These are phyloP conservation scores for Mionectes olivaceus DNA, from an alignment of 2,797 vertebrate genomes.

Conservation along the genomic window DNA sequence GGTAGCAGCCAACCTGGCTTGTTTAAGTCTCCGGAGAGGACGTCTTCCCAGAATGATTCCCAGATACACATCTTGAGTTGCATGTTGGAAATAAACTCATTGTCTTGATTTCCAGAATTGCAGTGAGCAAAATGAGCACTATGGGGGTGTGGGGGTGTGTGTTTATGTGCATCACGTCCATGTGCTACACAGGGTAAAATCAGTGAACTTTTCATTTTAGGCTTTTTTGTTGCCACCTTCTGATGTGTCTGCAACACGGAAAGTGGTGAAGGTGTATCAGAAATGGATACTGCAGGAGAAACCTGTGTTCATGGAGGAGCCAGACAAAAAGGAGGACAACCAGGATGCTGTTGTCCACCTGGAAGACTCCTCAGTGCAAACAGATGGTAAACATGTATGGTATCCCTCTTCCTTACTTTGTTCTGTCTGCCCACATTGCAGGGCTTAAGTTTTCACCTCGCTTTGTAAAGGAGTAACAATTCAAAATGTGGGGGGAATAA, in stretches of 20 bases:
- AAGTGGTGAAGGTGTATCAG: constrained; percentile 95
- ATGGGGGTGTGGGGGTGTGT: neutral
- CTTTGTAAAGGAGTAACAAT: neutral
- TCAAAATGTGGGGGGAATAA: neutral
- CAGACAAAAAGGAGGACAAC: constrained; percentile 80
- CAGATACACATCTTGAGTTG: neutral
- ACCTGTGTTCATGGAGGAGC: constrained; percentile 93
- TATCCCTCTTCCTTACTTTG: neutral
- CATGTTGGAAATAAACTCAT: neutral
- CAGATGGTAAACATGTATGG: constrained; percentile 79
- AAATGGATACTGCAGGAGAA: constrained; percentile 96
- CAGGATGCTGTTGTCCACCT: constrained; percentile 79
- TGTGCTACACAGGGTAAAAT: neutral
- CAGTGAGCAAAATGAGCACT: neutral
- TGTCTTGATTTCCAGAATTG: neutral
- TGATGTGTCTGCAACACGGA: constrained; percentile 90
- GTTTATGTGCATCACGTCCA: accelerated
- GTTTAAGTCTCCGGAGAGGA: neutral
- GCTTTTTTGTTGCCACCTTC: constrained; percentile 95
- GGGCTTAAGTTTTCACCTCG: neutral
- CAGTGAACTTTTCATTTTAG: constrained; percentile 67
- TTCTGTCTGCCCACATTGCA: neutral
- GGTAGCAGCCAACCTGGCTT: neutral
- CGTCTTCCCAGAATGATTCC: neutral
- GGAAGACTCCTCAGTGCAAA: constrained; percentile 75